Conservation (phyloP, 2,113 vertebrate species). For the Menura novaehollandiae region DNA sequence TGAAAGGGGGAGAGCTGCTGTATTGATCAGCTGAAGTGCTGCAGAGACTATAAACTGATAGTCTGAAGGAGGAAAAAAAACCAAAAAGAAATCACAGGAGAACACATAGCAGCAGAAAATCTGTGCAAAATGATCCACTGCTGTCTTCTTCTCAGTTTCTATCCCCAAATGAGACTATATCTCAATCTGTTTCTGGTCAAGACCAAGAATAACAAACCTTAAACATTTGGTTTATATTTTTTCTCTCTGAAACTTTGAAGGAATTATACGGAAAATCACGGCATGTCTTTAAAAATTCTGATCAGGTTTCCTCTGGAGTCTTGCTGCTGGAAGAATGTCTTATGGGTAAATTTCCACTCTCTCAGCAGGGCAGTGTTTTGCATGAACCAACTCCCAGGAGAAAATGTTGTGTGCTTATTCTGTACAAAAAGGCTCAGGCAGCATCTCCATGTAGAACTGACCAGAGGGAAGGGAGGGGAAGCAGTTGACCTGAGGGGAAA, state of each 20-base stretch:
- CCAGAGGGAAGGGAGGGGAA: conserved; percentile 56
- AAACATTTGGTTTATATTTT: conserved; percentile 32
- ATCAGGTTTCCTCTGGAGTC: conserved; percentile 81
- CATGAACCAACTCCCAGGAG: conserved; percentile 89
- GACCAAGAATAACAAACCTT: conserved; percentile 27
- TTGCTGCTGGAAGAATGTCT: conserved; percentile 82
- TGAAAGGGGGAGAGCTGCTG: background rate
- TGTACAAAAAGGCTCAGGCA: conserved; percentile 81
- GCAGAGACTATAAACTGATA: conserved; percentile 57
- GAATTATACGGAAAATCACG: conserved; percentile 45
- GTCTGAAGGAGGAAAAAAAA: background rate
- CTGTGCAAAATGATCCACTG: conserved; percentile 9
- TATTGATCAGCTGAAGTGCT: conserved; percentile 48
- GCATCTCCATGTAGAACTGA: conserved; percentile 84
- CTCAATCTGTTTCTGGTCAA: conserved; percentile 36
- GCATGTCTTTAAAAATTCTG: conserved; percentile 74
- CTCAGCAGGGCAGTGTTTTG: conserved; percentile 87
- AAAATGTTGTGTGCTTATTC: conserved; percentile 83
- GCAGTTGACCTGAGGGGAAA: conserved; percentile 19
- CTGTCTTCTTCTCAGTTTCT: conserved; percentile 20
- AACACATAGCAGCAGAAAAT: conserved; percentile 12
- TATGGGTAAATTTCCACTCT: conserved; percentile 93
- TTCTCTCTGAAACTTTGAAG: conserved; percentile 31
- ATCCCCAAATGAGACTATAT: conserved; percentile 15
- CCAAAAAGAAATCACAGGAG: background rate